These are phyloP conservation scores for Drosophila neutralis DNA, from an alignment of 2,888 invertebrate species.

Conservation along the genomic window DNA sequence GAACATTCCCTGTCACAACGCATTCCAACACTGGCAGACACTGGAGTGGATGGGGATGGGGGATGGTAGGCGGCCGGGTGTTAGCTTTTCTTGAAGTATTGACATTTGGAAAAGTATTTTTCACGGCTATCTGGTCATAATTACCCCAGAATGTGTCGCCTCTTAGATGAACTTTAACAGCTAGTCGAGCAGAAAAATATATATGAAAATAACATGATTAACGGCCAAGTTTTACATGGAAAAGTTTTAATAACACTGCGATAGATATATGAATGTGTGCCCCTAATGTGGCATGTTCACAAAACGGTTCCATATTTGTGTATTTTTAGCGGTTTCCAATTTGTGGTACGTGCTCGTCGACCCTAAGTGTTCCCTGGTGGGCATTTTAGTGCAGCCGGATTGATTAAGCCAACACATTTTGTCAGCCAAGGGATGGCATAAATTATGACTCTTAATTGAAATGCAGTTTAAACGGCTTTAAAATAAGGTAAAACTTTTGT, in stretches of 20 bases:
- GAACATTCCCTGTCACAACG: slow-evolving; percentile 37
- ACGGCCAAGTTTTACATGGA: slow-evolving; percentile 36
- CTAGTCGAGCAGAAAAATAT: slow-evolving; percentile 11
- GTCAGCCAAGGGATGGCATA: slow-evolving; percentile 21
- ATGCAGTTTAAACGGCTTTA: slow-evolving; percentile 2
- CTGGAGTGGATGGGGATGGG: background rate
- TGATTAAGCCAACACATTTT: slow-evolving; percentile 39
- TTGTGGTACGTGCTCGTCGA: slow-evolving; percentile 47
- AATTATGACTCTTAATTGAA: slow-evolving; percentile 46
- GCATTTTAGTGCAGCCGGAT: slow-evolving; percentile 52
- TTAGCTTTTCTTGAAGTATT: slow-evolving; percentile 12
- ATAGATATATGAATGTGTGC: slow-evolving; percentile 6
- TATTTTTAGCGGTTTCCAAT: slow-evolving; percentile 59
- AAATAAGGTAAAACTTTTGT: background rate
- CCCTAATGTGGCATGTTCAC: background rate
- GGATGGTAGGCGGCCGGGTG: background rate
- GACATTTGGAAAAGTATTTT: slow-evolving; percentile 26
- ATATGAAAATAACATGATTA: slow-evolving; percentile 16
- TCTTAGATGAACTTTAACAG: slow-evolving; percentile 35
- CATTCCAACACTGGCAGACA: slow-evolving; percentile 34
- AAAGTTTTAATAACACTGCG: slow-evolving; percentile 43
- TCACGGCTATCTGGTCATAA: slow-evolving; percentile 44
- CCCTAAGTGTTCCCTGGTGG: slow-evolving; percentile 57
- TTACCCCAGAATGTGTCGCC: slow-evolving; percentile 32
- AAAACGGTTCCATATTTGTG: slow-evolving; percentile 14